Evolutionary conservation across 1,140 invertebrate species (phyloP).

Genomic region (Nasonia giraulti): DNA sequence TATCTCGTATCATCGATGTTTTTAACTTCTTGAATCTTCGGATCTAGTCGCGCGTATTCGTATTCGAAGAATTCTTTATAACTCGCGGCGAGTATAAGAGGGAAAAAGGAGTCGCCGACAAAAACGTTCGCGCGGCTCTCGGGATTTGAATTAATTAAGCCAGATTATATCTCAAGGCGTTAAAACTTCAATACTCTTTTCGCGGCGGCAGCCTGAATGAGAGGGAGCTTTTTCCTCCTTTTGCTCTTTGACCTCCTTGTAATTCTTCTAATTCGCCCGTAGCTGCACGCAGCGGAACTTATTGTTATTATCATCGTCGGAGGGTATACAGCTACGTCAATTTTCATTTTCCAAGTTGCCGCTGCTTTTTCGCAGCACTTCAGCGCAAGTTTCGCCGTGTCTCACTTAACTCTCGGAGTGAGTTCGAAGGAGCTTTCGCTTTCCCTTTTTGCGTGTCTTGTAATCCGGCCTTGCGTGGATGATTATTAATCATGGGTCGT

Average conservation of each 20-base stretch:
- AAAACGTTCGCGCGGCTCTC: constrained; percentile 3
- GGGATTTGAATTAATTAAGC: constrained; percentile 63
- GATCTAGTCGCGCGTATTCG: no score
- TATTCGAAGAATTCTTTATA: no score
- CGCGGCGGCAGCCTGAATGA: constrained; percentile 5
- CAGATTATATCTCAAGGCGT: constrained; percentile 58
- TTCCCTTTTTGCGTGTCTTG: no score
- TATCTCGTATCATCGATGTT: neutral
- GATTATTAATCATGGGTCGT: neutral
- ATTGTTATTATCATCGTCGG: neutral
- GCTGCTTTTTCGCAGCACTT: neutral
- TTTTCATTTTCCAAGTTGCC: constrained; percentile 61
- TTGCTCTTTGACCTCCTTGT: constrained; percentile 24
- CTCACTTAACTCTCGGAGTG: neutral
- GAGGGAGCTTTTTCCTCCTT: neutral
- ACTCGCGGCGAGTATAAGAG: constrained; percentile 14
- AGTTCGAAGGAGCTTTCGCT: neutral
- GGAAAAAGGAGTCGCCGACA: constrained; percentile 11
- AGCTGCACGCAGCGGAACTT: neutral
- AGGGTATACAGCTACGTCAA: constrained; percentile 51
- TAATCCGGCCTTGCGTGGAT: neutral
- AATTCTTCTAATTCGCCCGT: constrained; percentile 62
- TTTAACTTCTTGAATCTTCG: neutral
- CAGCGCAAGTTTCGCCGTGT: neutral
- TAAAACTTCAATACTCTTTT: constrained; percentile 57